Percentiles rank a stretch among this genome's conserved stretches.
Conservation (phyloP, 1,140 invertebrate species). For the Pogonus chalceus region DNA sequence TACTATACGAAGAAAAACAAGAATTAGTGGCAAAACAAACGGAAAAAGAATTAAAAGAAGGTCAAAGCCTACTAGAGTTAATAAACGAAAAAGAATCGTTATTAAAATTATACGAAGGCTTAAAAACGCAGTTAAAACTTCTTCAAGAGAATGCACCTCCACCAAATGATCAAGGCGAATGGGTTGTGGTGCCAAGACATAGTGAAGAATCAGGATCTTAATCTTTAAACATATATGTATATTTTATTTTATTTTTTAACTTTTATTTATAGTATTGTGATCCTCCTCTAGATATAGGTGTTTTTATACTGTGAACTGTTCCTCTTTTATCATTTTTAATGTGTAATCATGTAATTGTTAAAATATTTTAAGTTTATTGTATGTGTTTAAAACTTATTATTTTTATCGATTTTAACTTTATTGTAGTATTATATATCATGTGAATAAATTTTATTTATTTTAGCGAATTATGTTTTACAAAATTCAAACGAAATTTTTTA, state of each 20-base stretch:
- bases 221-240: conserved; percentile 6
- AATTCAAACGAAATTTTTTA: too few relatives aligned
- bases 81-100: conserved; percentile 59
- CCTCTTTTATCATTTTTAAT: not conserved
- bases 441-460: too few relatives aligned
- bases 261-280: not conserved
- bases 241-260: conserved; percentile 3
- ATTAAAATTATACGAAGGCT: conserved; percentile 20
- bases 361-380: not conserved
- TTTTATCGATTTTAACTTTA: too few relatives aligned
- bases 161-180: conserved; percentile 24
- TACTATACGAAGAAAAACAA: conserved; percentile 56
- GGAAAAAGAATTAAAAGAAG: conserved; percentile 50
- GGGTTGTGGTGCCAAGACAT: conserved; percentile 35
- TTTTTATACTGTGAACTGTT: not conserved
- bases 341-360: not conserved
- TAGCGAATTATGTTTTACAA: too few relatives aligned
- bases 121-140: conserved; percentile 22
- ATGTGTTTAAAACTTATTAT: too few relatives aligned
- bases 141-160: conserved; percentile 7
- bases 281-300: not conserved
- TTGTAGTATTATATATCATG: too few relatives aligned
- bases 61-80: conserved; percentile 46
- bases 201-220: conserved; percentile 9
- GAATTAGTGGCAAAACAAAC: conserved; percentile 55